Percentiles rank a stretch among this genome's conserved stretches.
Conservation (phyloP, 2,113 vertebrate species). For the Rostratula benghalensis region DNA sequence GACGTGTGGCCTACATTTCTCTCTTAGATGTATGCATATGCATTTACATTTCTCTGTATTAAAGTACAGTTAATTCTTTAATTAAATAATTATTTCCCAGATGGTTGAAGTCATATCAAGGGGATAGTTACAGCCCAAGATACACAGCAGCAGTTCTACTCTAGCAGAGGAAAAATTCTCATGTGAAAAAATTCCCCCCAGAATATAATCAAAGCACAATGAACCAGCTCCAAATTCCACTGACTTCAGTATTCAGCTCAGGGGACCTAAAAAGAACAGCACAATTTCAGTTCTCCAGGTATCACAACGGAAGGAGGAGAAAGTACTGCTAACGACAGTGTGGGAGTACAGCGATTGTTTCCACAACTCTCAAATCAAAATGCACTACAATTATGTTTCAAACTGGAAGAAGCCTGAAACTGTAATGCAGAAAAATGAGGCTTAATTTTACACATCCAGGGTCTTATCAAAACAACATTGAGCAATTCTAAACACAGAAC, state of each 20-base stretch:
- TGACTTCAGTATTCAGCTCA: neutral
- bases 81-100: conserved; percentile 24
- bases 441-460: neutral
- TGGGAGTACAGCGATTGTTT: conserved; percentile 29
- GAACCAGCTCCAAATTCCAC: neutral
- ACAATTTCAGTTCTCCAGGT: neutral
- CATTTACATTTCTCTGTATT: neutral
- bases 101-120: neutral
- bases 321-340: neutral
- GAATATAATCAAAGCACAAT: neutral
- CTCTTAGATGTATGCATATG: neutral
- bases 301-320: neutral
- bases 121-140: neutral
- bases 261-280: neutral
- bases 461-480: neutral
- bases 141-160: neutral
- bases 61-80: conserved; percentile 14
- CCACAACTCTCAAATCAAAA: conserved; percentile 35
- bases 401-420: neutral
- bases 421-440: neutral
- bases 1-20: neutral
- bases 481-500: neutral
- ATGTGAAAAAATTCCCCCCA: neutral
- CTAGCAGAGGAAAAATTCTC: neutral
- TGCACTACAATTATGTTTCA: neutral